A percentile compares a stretch with the other conserved stretches of the same genome.
phyloP scores from a whole-genome alignment of 2,888 invertebrate genomes.

The Tetanocera ferruginea region DNA sequence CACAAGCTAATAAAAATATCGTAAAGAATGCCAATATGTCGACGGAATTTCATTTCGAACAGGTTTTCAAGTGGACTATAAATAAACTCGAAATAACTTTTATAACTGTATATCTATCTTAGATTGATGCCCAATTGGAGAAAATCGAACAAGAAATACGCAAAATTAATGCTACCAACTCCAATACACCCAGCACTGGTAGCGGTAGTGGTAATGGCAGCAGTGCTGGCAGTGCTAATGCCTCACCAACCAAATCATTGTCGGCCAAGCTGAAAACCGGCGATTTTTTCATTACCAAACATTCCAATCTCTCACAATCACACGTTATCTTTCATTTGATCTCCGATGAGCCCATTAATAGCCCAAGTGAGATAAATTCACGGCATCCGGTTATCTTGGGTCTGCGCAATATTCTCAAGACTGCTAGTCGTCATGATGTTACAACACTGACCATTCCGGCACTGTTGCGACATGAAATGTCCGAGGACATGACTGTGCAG shows the following conservation, averaged over 20 bases:
- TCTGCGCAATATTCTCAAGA: constrained; percentile 92
- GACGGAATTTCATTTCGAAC: constrained; percentile 94
- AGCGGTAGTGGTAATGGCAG: constrained; percentile 49
- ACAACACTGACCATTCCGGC: constrained; percentile 94
- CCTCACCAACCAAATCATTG: constrained; percentile 65
- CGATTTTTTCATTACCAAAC: constrained; percentile 87
- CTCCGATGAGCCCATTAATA: constrained; percentile 80
- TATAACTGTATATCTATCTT: constrained; percentile 27
- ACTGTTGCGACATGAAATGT: constrained; percentile 91
- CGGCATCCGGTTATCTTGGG: constrained; percentile 96
- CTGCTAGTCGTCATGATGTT: constrained; percentile 94
- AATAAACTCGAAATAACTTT: not conserved
- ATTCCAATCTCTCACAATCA: constrained; percentile 94
- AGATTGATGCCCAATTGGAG: constrained; percentile 87
- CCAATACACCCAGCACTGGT: constrained; percentile 54
- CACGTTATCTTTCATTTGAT: constrained; percentile 97
- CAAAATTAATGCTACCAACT: constrained; percentile 64
- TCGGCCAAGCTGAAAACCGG: constrained; percentile 80
- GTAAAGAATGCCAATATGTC: constrained; percentile 72
- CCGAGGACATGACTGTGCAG: constrained; percentile 95
- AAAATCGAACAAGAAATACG: constrained; percentile 74
- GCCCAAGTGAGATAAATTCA: constrained; percentile 89
- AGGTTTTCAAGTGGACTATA: constrained; percentile 49
- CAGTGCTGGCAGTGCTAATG: constrained; percentile 52
- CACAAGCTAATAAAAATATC: constrained; percentile 66